Base-by-base conservation (phyloP, 2,888 invertebrate species). In the Cordylochernes scorpioides region DNA sequence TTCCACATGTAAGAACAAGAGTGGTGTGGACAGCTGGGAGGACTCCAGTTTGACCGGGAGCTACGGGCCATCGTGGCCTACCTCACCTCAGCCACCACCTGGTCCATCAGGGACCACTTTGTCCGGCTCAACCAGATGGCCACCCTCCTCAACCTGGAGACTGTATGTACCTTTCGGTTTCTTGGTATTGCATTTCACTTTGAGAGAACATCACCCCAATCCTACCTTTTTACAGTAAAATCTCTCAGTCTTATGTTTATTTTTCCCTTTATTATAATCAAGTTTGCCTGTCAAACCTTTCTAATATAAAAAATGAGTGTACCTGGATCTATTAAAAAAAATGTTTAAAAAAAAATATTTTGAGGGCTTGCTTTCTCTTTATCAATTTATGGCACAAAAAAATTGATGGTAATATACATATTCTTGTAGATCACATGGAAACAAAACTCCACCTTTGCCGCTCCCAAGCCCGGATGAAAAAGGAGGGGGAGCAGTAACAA, bases 71-170 rank as follows among this genome's bases (percentile, higher is more conserved):
- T 94, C 40, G 70, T 80, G 14, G 67, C 71, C 35, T 94, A 86
- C 57, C 64, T 88, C 33, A 72, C 77, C 1, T 70, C 68, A 2
- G 70, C 78, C 1, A 73, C 71, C 36, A 75, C 71, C 0, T 82
- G 80, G 77, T 72, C 75, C 0, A 68, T 82, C 3, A 63, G 94
- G 17, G 94, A 94, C 54, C 77, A 82, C 49, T 78, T 82, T 55
- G 72, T 80, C 12, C 63, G 84, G 17, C 60, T 88, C 18, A 70
- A 73, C 24, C 84, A 82, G 60, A 80, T 82, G 38, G 75, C 75
- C 1, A 78, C 82, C 4, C 64, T 91, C 41, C 61, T 97, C 22
- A 88, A 88, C 52, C 60, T 86, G 39, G 91, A 91, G 50, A 69
- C 63, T 45, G 66, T 72, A 28, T 44, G 45, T 31, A 24, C n/a